A percentile compares a stretch with the other conserved stretches of the same genome.
Evolutionary conservation across 2,888 invertebrate genomes (phyloP).

Genomic region (Synanthedon andrenaeformis): DNA sequence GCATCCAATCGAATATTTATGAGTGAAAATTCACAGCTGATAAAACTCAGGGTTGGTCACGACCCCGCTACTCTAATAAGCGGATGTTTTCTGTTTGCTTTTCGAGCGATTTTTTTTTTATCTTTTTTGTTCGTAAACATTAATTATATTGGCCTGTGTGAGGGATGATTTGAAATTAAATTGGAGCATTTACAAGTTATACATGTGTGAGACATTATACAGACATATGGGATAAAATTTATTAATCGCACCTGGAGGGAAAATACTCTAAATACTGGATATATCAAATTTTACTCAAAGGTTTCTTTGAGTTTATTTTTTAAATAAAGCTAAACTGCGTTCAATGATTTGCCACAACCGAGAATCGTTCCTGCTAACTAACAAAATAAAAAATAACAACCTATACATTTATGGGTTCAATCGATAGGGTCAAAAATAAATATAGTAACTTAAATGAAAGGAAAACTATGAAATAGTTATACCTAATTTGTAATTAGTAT

Average conservation of each 20-base stretch:
- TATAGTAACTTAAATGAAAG: too few relatives aligned
- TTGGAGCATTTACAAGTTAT: background rate
- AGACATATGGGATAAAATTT: background rate
- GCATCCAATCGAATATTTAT: constrained; percentile 59
- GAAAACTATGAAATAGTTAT: too few relatives aligned
- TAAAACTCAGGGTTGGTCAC: constrained; percentile 30
- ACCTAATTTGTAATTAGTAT: too few relatives aligned
- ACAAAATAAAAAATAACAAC: too few relatives aligned
- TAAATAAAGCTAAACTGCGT: too few relatives aligned
- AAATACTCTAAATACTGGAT: background rate
- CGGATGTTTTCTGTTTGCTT: constrained; percentile 22
- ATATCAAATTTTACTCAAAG: background rate
- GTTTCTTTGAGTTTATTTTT: too few relatives aligned
- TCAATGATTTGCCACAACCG: too few relatives aligned
- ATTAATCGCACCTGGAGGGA: background rate
- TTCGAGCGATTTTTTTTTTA: constrained; percentile 2
- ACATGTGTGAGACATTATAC: background rate
- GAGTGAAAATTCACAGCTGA: constrained; percentile 61
- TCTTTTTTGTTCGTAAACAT: background rate
- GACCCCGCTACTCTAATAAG: constrained; percentile 26
- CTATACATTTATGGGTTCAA: too few relatives aligned
- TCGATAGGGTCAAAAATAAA: too few relatives aligned
- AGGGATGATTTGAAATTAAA: background rate
- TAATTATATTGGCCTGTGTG: background rate
- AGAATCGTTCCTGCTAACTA: too few relatives aligned